phyloP scores from a whole-genome alignment of 2,888 invertebrate species.

The Atherix ibis region DNA sequence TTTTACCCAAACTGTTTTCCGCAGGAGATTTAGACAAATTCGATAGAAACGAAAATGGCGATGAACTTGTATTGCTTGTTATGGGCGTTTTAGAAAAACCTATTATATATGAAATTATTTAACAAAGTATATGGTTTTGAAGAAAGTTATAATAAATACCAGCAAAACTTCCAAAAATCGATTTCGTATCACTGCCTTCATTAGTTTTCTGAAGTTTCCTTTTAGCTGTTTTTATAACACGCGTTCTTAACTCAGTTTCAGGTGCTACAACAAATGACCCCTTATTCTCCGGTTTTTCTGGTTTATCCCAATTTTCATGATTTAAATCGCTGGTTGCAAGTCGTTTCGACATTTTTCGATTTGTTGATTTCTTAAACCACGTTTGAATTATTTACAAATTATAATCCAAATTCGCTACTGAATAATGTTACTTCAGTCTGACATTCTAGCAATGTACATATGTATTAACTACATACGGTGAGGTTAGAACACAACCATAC shows the following conservation, averaged over 20 bases:
- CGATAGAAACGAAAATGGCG: slow-evolving; percentile 22
- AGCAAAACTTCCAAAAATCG: slow-evolving; percentile 54
- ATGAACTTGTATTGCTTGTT: slow-evolving; percentile 17
- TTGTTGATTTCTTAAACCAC: too few species aligned
- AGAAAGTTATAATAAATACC: slow-evolving; percentile 28
- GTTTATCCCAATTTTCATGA: slow-evolving; percentile 74
- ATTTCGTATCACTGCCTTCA: slow-evolving; percentile 23
- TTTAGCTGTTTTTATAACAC: slow-evolving; percentile 66
- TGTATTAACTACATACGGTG: too few species aligned
- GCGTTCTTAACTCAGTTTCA: slow-evolving; percentile 52
- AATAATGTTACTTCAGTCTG: too few species aligned
- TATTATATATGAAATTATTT: background rate
- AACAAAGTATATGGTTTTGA: background rate
- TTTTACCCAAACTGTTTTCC: slow-evolving; percentile 17
- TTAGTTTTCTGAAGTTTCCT: slow-evolving; percentile 23
- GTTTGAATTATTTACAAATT: too few species aligned
- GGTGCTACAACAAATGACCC: slow-evolving; percentile 54
- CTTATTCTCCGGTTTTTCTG: slow-evolving; percentile 58
- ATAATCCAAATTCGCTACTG: too few species aligned
- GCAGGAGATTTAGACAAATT: too few species aligned
- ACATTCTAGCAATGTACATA: too few species aligned
- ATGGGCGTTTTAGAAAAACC: too few species aligned
- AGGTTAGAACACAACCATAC: too few species aligned
- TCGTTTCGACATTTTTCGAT: slow-evolving; percentile 56
- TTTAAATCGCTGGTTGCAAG: slow-evolving; percentile 58